Evolutionary conservation across 2,113 vertebrate species (phyloP), one percentile per base, ranked within the genome.

Genomic region (rabbit (Oryctolagus cuniculus)): DNA sequence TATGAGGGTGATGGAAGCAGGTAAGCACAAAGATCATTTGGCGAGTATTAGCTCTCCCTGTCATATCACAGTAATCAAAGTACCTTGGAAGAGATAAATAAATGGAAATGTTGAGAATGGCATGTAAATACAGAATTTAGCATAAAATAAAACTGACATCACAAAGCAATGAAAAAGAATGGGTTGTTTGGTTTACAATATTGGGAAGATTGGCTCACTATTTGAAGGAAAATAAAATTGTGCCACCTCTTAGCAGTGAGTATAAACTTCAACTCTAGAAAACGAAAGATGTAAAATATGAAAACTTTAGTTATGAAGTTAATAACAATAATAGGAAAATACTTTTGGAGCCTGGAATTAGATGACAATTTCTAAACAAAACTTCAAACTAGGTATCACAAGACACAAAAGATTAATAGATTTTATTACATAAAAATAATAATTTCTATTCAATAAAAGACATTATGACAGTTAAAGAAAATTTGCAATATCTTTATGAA

Each of bases 381-480:
- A 96, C 21, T 15, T 89, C 34, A 82, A 93, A 91, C 17, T 55
- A 83, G 24, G 86, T 63, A 86, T 2, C 38, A 51, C 31, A 82
- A 27, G 6, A 9, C 63, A 81, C n/a, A 82, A 85, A 84, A 79
- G 24, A 80, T 89, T 81, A 84, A 80, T 83, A 90, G 13, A 77
- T 67, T 83, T 95, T 29, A 64, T 74, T 93, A 67, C 38, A 86
- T 89, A 91, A 91, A 94, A 94, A 72, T 51, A 34, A 90, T 22
- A 74, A 89, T 91, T 93, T 91, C 4, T 83, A 36, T 86, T 93
- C 27, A 81, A n/a, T 90, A 88, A 63, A 44, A 19, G 21, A 77
- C 8, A 86, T 7, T 6, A 87, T 81, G n/a, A 93, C 51, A 80
- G 36, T 67, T n/a, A 79, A 17, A 79, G 79, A 78, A 96, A 86